phyloP scores from a whole-genome alignment of 2,888 invertebrate genomes.

The Eupithecia pulchellata region DNA sequence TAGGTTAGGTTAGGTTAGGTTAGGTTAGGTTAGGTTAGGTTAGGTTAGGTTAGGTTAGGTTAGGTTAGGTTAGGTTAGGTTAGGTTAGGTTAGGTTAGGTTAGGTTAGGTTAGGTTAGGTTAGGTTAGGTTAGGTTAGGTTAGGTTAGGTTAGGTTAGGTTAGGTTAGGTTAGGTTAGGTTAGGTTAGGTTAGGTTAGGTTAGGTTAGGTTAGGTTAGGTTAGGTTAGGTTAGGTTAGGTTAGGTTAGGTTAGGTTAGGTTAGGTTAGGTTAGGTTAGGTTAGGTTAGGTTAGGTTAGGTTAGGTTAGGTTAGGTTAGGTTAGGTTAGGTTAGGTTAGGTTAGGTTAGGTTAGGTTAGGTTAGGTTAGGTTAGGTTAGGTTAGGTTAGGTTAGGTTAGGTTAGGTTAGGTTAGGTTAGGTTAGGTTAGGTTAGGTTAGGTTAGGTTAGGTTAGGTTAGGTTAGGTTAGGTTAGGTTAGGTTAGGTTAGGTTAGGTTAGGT shows the following conservation, averaged over 20 bases:
- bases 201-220: constrained; percentile 17
- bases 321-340: constrained; percentile 28
- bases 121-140: constrained; percentile 37
- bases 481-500: constrained; percentile 31
- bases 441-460: constrained; percentile 27
- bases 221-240: constrained; percentile 26
- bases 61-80: constrained; percentile 34
- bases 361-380: constrained; percentile 32
- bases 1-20: constrained; percentile 34
- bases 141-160: constrained; percentile 25
- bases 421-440: constrained; percentile 25
- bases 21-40: constrained; percentile 31
- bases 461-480: constrained; percentile 32
- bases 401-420: constrained; percentile 20
- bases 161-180: constrained; percentile 17
- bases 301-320: constrained; percentile 29
- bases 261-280: constrained; percentile 26
- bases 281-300: constrained; percentile 27
- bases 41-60: constrained; percentile 36
- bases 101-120: constrained; percentile 38
- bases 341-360: constrained; percentile 31
- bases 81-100: constrained; percentile 37
- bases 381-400: constrained; percentile 25
- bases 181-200: too few relatives aligned
- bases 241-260: constrained; percentile 25